Evolutionary conservation across 2,797 vertebrate genomes (phyloP).

Genomic region (Gallinago nigripennis): DNA sequence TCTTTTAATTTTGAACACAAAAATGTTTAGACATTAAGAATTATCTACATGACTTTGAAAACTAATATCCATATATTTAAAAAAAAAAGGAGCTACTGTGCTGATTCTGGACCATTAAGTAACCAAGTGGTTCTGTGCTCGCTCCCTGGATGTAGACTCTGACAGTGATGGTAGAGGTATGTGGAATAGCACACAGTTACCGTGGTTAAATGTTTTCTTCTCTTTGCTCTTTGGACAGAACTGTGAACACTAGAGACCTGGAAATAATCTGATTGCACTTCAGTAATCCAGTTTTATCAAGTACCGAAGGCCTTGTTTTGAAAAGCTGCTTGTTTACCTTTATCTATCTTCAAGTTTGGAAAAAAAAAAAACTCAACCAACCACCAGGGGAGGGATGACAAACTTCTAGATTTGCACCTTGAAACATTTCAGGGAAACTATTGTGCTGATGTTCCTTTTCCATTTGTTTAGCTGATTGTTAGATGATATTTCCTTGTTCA

Average conservation of each 20-base stretch:
- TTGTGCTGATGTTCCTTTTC: conserved; percentile 57
- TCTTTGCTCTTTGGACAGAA: conserved; percentile 72
- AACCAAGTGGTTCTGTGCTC: neutral
- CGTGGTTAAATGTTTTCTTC: conserved; percentile 39
- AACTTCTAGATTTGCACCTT: conserved; percentile 72
- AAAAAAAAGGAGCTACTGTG: neutral
- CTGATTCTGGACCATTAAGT: neutral
- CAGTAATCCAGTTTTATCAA: conserved; percentile 76
- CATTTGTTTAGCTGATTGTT: conserved; percentile 3
- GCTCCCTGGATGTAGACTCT: neutral
- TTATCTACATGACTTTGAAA: neutral
- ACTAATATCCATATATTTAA: neutral
- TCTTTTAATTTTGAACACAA: neutral
- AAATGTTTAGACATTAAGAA: neutral
- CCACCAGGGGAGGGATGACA: conserved; percentile 32
- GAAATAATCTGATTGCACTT: conserved; percentile 77
- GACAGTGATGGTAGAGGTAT: neutral
- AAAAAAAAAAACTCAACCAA: neutral
- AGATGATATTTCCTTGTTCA: conserved; percentile 41
- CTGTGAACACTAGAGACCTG: conserved; percentile 60
- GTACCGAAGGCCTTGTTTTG: conserved; percentile 74
- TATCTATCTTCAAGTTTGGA: conserved; percentile 50
- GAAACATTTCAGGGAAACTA: conserved; percentile 80
- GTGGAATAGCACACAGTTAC: neutral
- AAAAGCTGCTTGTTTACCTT: conserved; percentile 69